Evolutionary conservation across 2,888 invertebrate genomes (phyloP).

Genomic region (Nomada flava): DNA sequence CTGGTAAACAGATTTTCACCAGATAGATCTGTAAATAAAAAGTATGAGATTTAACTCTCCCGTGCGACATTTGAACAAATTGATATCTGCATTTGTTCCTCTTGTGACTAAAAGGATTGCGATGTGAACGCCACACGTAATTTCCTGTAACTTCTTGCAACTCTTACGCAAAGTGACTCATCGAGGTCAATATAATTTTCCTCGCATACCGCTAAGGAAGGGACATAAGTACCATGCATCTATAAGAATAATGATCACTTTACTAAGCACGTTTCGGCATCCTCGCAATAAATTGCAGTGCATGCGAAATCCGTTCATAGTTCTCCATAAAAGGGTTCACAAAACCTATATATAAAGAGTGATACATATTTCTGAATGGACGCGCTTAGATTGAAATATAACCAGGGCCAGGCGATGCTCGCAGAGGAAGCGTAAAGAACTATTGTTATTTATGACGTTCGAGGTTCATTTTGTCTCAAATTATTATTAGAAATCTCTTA

Average conservation of each 20-base stretch:
- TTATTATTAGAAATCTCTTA: constrained; percentile 22
- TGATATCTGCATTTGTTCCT: no score
- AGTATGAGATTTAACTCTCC: neutral
- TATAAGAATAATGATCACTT: no score
- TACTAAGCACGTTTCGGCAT: no score
- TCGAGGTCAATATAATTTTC: no score
- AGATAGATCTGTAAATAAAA: neutral
- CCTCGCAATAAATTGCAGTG: no score
- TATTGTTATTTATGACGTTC: constrained; percentile 18
- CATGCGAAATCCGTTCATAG: no score
- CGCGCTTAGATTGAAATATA: neutral
- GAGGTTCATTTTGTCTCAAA: neutral
- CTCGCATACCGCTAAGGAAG: no score
- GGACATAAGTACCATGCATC: no score
- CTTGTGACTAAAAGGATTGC: neutral
- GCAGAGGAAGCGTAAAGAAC: neutral
- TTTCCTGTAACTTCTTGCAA: neutral
- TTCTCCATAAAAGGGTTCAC: no score
- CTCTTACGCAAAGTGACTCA: neutral
- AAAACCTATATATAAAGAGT: no score
- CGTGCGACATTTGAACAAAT: no score
- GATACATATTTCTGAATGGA: neutral
- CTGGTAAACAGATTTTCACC: neutral
- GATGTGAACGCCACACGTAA: neutral
- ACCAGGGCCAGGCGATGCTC: neutral